These are phyloP conservation scores for Drosophila subpulchrella DNA, from an alignment of 1,140 invertebrate species.

Conservation along the genomic window DNA sequence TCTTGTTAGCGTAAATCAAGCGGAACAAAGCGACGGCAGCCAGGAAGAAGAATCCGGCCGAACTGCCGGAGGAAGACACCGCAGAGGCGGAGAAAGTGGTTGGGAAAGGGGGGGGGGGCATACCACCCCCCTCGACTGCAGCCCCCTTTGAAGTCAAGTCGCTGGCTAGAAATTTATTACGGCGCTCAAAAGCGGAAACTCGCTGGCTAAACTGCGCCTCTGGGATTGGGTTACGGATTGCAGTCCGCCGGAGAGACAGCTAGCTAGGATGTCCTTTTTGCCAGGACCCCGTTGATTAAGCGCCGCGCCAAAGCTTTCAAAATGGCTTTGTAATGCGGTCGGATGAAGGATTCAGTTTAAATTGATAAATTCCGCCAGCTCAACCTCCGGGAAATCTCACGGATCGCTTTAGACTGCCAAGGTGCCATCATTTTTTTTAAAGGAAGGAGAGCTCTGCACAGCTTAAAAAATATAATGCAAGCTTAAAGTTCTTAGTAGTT, in stretches of 20 bases:
- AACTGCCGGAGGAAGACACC: constrained; percentile 8
- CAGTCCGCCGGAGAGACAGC: constrained; percentile 31
- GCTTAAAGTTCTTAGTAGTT: too few relatives aligned
- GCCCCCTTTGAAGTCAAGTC: constrained; percentile 51
- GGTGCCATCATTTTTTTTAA: background rate
- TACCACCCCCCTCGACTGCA: constrained; percentile 1
- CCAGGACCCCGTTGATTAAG: constrained; percentile 44
- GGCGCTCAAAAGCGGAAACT: constrained; percentile 68
- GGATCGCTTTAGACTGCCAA: background rate
- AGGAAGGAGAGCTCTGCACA: background rate
- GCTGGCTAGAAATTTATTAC: constrained; percentile 73
- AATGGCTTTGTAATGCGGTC: constrained; percentile 52
- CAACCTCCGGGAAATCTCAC: constrained; percentile 14
- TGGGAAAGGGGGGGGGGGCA: constrained; percentile 20
- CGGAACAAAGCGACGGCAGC: constrained; percentile 76
- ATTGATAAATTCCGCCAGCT: constrained; percentile 41
- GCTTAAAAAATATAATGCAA: too few relatives aligned
- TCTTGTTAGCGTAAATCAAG: constrained; percentile 83
- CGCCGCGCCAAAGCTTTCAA: constrained; percentile 42
- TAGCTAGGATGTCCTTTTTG: constrained; percentile 44
- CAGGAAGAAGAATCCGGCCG: constrained; percentile 28
- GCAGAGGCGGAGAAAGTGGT: constrained; percentile 23
- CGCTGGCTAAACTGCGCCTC: constrained; percentile 74
- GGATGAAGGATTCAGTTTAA: constrained; percentile 34
- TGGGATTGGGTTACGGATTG: constrained; percentile 61